Evolutionary conservation across 2,888 invertebrate species (phyloP), one percentile per base, ranked within the genome.

Genomic region (Cloeon dipterum): DNA sequence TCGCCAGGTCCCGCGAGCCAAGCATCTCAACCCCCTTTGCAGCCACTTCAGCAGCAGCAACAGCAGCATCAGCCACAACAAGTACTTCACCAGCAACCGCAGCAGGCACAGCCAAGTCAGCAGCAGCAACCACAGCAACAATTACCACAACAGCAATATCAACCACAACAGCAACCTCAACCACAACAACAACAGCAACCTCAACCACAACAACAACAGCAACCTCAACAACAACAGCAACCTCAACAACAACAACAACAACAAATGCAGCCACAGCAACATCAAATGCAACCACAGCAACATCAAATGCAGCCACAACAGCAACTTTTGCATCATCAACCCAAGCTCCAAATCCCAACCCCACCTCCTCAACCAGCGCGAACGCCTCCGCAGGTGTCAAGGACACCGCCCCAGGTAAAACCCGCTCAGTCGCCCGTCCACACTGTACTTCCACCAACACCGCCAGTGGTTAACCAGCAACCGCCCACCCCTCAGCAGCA

Each of bases 321-420:
- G n/a, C n/a, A n/a, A n/a, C n/a, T 37, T 5, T 37, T 44, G 26
- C 23, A 33, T n/a, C 34, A 41, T 34, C 34, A 46, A 7, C 20
- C 35, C 20, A 32, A n/a, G n/a, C n/a, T n/a, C n/a, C n/a, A 37
- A 5, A 37, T 44, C 26, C 23, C 33, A n/a, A 34, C 41, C 34
- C 34, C 46, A 7, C 20, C 35, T 20, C 32, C 38, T 13, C 14
- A 39, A 25, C 39, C 41, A n/a, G n/a, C n/a, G n/a, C n/a, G n/a
- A n/a, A n/a, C n/a, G n/a, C n/a, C n/a, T n/a, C n/a, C n/a, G n/a
- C n/a, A n/a, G n/a, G n/a, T n/a, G n/a, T n/a, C n/a, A n/a, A n/a
- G n/a, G n/a, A n/a, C n/a, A n/a, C n/a, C n/a, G n/a, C n/a, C n/a
- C n/a, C n/a, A n/a, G n/a, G n/a, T n/a, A n/a, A n/a, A n/a, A 25